Conservation (phyloP, 2,113 vertebrate species). For the Salvelinus sp. region DNA sequence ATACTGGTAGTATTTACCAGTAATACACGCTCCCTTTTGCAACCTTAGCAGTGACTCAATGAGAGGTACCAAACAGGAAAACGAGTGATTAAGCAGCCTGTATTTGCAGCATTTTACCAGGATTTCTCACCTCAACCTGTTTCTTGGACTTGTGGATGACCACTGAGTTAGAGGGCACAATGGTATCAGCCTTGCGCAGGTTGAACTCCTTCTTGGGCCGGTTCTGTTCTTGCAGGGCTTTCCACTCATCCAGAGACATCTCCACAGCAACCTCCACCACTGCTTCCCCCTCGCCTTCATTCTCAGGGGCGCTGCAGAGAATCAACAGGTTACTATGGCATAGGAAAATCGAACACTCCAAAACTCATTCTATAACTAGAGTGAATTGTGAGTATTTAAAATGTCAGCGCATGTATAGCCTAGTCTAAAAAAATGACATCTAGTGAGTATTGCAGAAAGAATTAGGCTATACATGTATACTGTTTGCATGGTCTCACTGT, state of each 20-base stretch:
- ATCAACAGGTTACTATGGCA: neutral
- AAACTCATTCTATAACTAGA: too few relatives aligned
- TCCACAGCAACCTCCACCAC: conserved; percentile 76
- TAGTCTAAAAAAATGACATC: neutral
- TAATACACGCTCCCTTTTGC: too few relatives aligned
- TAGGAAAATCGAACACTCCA: too few relatives aligned
- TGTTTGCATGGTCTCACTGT: neutral
- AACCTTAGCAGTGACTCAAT: too few relatives aligned
- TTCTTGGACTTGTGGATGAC: conserved; percentile 85
- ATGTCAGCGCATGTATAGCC: too few relatives aligned
- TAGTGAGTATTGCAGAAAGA: neutral
- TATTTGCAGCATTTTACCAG: too few relatives aligned
- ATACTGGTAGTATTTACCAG: too few relatives aligned
- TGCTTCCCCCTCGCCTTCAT: conserved; percentile 33
- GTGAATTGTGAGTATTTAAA: too few relatives aligned
- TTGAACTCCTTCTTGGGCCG: conserved; percentile 84
- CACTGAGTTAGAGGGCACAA: conserved; percentile 81
- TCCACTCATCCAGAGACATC: conserved; percentile 90
- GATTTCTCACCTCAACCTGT: conserved; percentile 68
- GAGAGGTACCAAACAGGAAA: too few relatives aligned
- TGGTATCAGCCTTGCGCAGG: conserved; percentile 81
- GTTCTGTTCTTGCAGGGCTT: conserved; percentile 80
- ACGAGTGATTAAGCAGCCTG: too few relatives aligned
- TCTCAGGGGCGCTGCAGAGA: conserved; percentile 32
- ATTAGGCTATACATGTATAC: too few relatives aligned